A percentile compares a stretch with the other conserved stretches of the same genome.
Evolutionary conservation across 2,113 vertebrate genomes (phyloP).

Genomic region (Excalfactoria chinensis): DNA sequence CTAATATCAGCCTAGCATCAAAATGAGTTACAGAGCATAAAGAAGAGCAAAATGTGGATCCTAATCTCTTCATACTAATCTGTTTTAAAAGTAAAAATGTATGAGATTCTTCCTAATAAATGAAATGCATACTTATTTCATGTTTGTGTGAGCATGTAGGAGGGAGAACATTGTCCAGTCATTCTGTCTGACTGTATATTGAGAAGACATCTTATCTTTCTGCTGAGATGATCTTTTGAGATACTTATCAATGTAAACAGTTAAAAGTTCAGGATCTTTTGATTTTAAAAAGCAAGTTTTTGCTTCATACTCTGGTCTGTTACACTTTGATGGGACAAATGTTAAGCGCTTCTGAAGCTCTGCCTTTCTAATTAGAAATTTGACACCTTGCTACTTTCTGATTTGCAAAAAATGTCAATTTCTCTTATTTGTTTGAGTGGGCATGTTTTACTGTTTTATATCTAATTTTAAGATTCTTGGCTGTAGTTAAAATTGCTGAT

Average conservation of each 20-base stretch:
- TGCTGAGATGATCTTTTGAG: not conserved
- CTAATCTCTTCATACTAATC: not conserved
- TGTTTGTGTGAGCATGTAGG: not conserved
- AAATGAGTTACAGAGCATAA: not conserved
- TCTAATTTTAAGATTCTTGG: not conserved
- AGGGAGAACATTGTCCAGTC: not conserved
- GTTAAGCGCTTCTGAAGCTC: not conserved
- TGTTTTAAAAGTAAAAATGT: not conserved
- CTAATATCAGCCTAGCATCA: not conserved
- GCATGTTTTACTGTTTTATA: not conserved
- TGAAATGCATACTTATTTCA: not conserved
- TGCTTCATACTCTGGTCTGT: not conserved
- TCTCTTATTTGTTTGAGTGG: not conserved
- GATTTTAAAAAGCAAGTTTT: conserved; percentile 8
- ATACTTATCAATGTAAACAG: conserved; percentile 16
- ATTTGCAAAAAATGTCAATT: not conserved
- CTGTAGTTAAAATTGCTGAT: not conserved
- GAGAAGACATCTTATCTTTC: not conserved
- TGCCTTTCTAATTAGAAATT: not conserved
- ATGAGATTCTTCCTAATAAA: not conserved
- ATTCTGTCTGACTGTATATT: not conserved
- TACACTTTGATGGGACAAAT: not conserved
- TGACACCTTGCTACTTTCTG: not conserved
- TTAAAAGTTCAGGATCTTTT: not conserved
- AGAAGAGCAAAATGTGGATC: not conserved